Conservation (phyloP, 2,888 invertebrate genomes). For the Seira musarum region DNA sequence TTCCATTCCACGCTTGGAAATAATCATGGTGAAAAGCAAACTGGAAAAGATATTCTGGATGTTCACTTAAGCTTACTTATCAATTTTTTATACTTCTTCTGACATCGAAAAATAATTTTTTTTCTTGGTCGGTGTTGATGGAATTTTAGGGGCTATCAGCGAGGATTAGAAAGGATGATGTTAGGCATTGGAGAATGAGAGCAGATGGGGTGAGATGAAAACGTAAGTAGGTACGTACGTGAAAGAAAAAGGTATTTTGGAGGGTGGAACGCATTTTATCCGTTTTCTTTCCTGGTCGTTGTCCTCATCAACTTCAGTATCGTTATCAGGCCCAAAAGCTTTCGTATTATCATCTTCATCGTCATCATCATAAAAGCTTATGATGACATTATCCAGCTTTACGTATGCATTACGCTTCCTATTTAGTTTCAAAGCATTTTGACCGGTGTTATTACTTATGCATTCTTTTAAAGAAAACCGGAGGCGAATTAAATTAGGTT, state of each 20-base stretch:
- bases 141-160: conserved; percentile 39
- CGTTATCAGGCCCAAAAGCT: neutral
- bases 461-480: no score
- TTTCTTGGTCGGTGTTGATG: conserved; percentile 45
- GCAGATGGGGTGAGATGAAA: conserved; percentile 1
- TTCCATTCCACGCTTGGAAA: conserved; percentile 14
- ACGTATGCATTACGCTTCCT: neutral
- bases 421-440: neutral
- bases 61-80: conserved; percentile 40
- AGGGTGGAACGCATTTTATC: neutral
- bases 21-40: neutral
- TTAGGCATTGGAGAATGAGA: conserved; percentile 27
- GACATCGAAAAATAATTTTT: conserved; percentile 25
- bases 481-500: neutral
- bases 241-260: neutral
- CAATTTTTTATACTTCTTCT: conserved; percentile 45
- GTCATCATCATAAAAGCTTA: neutral
- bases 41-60: conserved; percentile 31
- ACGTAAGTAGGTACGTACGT: neutral
- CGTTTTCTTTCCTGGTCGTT: neutral
- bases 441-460: neutral
- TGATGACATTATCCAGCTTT: neutral
- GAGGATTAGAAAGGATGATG: conserved; percentile 41
- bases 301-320: no score
- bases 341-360: neutral